Evolutionary conservation across 2,113 vertebrate genomes (phyloP), one percentile per base, ranked within the genome.

Genomic region (Crotophaga sulcirostris): DNA sequence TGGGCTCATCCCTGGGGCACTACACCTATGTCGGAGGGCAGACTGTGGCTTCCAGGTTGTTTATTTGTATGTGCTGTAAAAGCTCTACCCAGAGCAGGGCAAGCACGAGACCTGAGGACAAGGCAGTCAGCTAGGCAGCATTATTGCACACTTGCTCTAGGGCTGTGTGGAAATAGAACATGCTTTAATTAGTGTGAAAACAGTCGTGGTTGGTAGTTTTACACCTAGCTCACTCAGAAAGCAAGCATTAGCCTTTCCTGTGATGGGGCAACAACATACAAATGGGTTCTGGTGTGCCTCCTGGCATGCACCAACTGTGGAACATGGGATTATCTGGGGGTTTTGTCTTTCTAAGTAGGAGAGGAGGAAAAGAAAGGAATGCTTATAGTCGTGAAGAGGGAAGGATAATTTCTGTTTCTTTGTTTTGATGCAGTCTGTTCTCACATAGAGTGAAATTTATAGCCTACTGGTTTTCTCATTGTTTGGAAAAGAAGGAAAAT

Each of bases 281-380:
- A 59, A 67, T 70, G 68, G 62, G n/a, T 89, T 88, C 85, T 70
- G 49, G 16, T 84, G 44, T 63, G 56, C 85, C 73, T 93, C 67
- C 72, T 84, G 77, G 78, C 67, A 42, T 44, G 49, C 58, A 15
- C 40, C 80, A 45, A 56, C 91, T 86, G 45, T 73, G 86, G 85
- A 93, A 84, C 80, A 55, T 59, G 73, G 52, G 86, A 77, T 95
- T 94, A 77, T 93, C 75, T 60, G 59, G 14, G 21, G 45, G 33
- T 45, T 92, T 94, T 92, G 67, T 89, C 72, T 91, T 91, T 83
- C 45, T 60, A 58, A 84, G 68, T 42, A 84, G 47, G 20, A 96
- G 63, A 86, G 21, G 11, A 81, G 40, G 21, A 40, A 63, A 68
- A 93, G 13, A 93, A 90, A 90, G 38, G 60, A 94, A 63, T 67